Base-by-base conservation (phyloP, 2,888 invertebrate genomes). In the Aquatica leii region DNA sequence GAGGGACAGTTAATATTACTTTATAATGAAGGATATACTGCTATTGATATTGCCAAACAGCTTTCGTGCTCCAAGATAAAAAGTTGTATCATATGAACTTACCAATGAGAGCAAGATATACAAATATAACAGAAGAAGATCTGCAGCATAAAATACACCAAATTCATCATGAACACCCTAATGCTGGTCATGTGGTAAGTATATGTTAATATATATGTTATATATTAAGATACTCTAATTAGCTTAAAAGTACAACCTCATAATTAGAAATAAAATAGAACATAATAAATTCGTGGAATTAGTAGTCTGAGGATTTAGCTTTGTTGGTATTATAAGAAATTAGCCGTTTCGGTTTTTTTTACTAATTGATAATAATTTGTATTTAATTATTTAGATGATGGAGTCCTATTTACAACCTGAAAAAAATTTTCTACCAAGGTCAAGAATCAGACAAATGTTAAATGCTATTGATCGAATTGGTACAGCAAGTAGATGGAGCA, bases 151-250 rank as follows among this genome's bases (percentile, higher is more conserved):
- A 46, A 48, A 15, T 56, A 9, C 0, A 1, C 9, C 11, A 46
- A 34, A 56, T 56, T 56, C 56, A 48, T 31, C 14, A 31, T 21
- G 46, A 56, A 2, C 56, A 48, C 6, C 56, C 56, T 17, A 56
- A 56, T 46, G 46, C 56, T 35, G 56, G 48, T 14, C 34, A 48
- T 3, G 20, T 24, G 15, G 56, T 56, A 56, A n/a, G 54, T 52
- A 40, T n/a, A n/a, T n/a, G n/a, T n/a, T n/a, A n/a, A n/a, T n/a
- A n/a, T 37, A 37, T 37, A n/a, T n/a, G n/a, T n/a, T 17, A 12
- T 31, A 14, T 12, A 50, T 17, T 12, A 17, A 48, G 9, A 31
- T 31, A 31, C 31, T 1, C 11, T 48, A 48, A 15, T 48, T 15
- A 20, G n/a, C 11, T 48, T n/a, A 9, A 18, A 21, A n/a, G n/a